A percentile compares a stretch with the other conserved stretches of the same genome.
Conservation (phyloP, 2,797 vertebrate species). For the Coendou prehensilis region DNA sequence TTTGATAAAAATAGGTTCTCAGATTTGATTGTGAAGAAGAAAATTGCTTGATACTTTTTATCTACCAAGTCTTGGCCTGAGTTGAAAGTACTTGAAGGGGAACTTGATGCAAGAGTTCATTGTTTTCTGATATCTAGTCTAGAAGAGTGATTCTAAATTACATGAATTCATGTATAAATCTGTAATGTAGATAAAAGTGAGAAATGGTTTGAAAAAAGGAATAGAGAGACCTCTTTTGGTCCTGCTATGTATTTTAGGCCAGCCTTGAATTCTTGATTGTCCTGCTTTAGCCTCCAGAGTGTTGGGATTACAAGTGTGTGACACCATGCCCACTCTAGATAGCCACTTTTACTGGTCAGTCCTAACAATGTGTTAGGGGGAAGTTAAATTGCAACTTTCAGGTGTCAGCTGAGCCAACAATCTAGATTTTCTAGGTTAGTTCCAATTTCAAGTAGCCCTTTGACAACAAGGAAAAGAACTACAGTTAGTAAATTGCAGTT, state of each 20-base stretch:
- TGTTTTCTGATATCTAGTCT: constrained; percentile 51
- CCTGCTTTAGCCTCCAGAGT: neutral
- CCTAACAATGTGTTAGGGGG: neutral
- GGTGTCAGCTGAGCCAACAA: constrained; percentile 47
- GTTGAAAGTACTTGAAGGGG: constrained; percentile 57
- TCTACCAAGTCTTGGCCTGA: constrained; percentile 20
- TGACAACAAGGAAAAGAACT: constrained; percentile 52
- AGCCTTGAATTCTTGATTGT: neutral
- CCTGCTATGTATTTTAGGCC: neutral
- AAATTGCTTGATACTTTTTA: constrained; percentile 2
- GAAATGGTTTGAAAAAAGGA: constrained; percentile 42
- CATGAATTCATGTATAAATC: constrained; percentile 41
- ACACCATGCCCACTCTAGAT: neutral
- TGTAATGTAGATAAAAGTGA: constrained; percentile 21
- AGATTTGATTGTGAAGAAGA: constrained; percentile 68
- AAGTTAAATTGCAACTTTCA: constrained; percentile 57
- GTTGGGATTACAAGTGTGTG: neutral
- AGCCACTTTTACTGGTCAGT: neutral
- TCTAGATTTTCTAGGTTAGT: constrained; percentile 35
- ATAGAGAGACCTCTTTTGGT: neutral
- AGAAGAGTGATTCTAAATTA: constrained; percentile 35
- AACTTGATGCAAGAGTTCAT: constrained; percentile 32
- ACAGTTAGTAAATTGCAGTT: constrained; percentile 15
- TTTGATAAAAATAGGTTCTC: constrained; percentile 53
- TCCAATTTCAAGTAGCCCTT: constrained; percentile 2